A percentile compares a stretch with the other conserved stretches of the same genome.
These are phyloP conservation scores for Alfaro cultratus DNA, from an alignment of 2,797 vertebrate species.

Conservation along the genomic window DNA sequence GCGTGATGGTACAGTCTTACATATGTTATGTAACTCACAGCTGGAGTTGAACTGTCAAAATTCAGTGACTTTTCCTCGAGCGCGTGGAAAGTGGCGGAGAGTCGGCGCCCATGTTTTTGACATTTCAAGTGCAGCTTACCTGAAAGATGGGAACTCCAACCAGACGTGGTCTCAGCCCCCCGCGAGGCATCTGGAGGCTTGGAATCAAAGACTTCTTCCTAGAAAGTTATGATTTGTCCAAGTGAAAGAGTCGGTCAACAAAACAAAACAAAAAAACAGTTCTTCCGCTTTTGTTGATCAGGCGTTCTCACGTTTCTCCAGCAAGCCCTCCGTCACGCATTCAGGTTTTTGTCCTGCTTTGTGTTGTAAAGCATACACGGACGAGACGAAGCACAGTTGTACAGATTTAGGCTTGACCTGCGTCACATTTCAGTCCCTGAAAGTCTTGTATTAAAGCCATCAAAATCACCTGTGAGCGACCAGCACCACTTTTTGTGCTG, in stretches of 20 bases:
- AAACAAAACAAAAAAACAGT: slow-evolving; percentile 46
- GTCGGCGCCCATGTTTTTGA: slow-evolving; percentile 59
- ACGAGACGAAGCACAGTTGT: slow-evolving; percentile 72
- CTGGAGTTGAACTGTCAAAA: slow-evolving; percentile 76
- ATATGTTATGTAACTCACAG: slow-evolving; percentile 85
- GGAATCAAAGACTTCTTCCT: slow-evolving; percentile 60
- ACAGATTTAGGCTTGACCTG: slow-evolving; percentile 57
- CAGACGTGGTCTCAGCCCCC: slow-evolving; percentile 51
- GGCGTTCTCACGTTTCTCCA: slow-evolving; percentile 62
- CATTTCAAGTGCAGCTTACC: slow-evolving; percentile 62
- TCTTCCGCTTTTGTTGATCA: slow-evolving; percentile 68
- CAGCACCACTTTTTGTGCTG: slow-evolving; percentile 54
- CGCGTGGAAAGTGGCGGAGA: slow-evolving; percentile 26
- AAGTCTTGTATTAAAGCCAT: slow-evolving; percentile 66
- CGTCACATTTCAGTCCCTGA: slow-evolving; percentile 59
- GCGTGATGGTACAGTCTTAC: slow-evolving; percentile 88
- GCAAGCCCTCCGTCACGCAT: slow-evolving; percentile 55
- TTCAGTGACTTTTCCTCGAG: slow-evolving; percentile 64
- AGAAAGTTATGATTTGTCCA: slow-evolving; percentile 60
- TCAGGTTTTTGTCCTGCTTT: slow-evolving; percentile 70
- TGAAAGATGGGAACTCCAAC: slow-evolving; percentile 58
- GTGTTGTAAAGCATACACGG: slow-evolving; percentile 58
- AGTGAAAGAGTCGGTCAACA: slow-evolving; percentile 58
- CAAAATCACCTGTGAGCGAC: slow-evolving; percentile 54
- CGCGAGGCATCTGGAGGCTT: slow-evolving; percentile 57